A percentile compares a stretch with the other conserved stretches of the same genome.
These are phyloP conservation scores for Oceanodroma tethys DNA, from an alignment of 2,113 vertebrate species.

Conservation along the genomic window DNA sequence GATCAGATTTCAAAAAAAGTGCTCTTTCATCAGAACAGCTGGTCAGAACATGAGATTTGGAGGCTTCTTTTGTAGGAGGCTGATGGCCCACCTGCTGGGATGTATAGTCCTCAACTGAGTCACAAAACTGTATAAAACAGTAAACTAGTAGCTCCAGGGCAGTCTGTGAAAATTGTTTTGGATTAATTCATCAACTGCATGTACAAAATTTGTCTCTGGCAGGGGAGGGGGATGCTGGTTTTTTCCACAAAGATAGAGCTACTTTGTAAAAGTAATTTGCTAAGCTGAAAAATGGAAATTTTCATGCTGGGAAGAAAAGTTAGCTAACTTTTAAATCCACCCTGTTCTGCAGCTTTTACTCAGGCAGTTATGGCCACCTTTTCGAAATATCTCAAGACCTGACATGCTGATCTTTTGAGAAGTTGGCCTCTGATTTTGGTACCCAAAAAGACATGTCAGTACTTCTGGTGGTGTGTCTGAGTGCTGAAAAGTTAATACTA, in stretches of 20 bases:
- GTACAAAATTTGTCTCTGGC: neutral
- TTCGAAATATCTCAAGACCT: neutral
- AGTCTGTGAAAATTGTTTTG: neutral
- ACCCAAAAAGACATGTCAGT: neutral
- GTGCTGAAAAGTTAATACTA: neutral
- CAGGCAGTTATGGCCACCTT: neutral
- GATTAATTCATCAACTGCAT: neutral
- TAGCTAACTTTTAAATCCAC: neutral
- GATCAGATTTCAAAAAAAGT: neutral
- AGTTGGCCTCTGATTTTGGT: neutral
- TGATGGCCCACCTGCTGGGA: neutral
- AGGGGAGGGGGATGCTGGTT: fast-evolving
- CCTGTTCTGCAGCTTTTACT: neutral
- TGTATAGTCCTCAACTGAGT: neutral
- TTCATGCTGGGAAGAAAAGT: neutral
- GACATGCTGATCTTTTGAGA: neutral
- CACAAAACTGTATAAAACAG: neutral
- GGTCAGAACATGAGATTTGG: neutral
- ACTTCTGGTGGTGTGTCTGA: neutral
- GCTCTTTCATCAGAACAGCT: neutral
- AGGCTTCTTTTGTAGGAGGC: neutral
- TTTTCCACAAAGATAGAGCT: neutral
- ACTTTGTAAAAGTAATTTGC: neutral
- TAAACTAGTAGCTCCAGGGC: neutral
- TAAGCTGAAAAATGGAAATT: neutral